Percentiles rank a stretch among this genome's conserved stretches.
phyloP scores from a whole-genome alignment of 2,888 invertebrate genomes.

The Mellilla xanthometata region DNA sequence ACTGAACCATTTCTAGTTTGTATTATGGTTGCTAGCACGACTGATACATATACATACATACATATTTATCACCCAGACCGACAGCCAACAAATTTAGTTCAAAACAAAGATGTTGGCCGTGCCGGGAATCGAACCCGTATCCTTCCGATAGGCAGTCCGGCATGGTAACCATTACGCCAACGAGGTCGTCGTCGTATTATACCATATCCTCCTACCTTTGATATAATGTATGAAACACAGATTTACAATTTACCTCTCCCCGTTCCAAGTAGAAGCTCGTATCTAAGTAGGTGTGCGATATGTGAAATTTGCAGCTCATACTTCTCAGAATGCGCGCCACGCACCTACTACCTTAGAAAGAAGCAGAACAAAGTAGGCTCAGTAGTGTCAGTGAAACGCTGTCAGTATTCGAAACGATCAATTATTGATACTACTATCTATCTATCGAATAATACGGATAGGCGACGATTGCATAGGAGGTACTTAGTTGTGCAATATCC shows the following conservation, averaged over 20 bases:
- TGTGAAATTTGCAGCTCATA: slow-evolving; percentile 56
- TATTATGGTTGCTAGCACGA: too few species aligned
- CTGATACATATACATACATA: too few species aligned
- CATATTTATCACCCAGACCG: too few species aligned
- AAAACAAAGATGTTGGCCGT: too few species aligned
- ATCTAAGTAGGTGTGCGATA: slow-evolving; percentile 31
- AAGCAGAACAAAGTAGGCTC: slow-evolving; percentile 42
- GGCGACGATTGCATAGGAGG: slow-evolving; percentile 30
- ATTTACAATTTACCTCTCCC: slow-evolving; percentile 1
- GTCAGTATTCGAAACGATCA: slow-evolving; percentile 49
- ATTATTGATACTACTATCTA: slow-evolving; percentile 38
- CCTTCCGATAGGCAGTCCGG: too few species aligned
- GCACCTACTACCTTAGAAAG: slow-evolving; percentile 46
- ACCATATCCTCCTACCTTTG: too few species aligned
- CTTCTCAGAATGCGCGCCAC: slow-evolving; percentile 57
- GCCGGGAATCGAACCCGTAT: too few species aligned
- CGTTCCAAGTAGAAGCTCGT: slow-evolving; percentile 7
- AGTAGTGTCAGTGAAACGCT: slow-evolving; percentile 56
- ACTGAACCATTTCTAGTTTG: too few species aligned
- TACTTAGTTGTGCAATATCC: slow-evolving; percentile 46
- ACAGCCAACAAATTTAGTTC: too few species aligned
- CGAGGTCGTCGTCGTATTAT: too few species aligned
- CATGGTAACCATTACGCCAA: too few species aligned
- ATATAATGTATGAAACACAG: too few species aligned
- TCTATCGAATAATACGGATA: not conserved